phyloP scores from a whole-genome alignment of 1,140 invertebrate species.

The Zophobas atratus region DNA sequence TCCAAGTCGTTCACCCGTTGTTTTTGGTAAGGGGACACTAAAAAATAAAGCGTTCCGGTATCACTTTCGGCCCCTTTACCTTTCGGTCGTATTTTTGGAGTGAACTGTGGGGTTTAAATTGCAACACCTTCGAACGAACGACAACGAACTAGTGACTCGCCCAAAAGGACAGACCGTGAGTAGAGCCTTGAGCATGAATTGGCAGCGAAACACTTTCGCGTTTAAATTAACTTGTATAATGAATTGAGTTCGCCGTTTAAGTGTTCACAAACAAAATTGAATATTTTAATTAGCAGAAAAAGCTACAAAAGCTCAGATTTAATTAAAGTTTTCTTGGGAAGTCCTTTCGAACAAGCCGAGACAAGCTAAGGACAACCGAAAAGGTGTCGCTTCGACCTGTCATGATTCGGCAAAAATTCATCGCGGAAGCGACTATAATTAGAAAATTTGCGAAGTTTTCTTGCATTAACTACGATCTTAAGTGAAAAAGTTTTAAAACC shows the following conservation, averaged over 20 bases:
- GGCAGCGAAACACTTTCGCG: not conserved
- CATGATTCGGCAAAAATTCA: slow-evolving; percentile 21
- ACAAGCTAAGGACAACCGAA: not conserved
- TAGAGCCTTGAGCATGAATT: not conserved
- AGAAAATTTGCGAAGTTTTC: slow-evolving; percentile 8
- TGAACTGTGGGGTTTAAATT: slow-evolving; percentile 27
- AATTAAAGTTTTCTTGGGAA: slow-evolving; percentile 30
- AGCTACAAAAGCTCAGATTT: slow-evolving; percentile 21
- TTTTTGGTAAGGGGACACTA: slow-evolving; percentile 18
- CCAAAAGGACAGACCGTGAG: slow-evolving; percentile 8
- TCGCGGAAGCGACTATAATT: slow-evolving; percentile 12
- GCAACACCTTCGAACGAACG: slow-evolving; percentile 17
- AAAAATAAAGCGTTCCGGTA: slow-evolving; percentile 2
- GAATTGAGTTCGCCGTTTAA: slow-evolving; percentile 32
- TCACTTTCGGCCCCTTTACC: not conserved
- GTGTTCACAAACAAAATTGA: slow-evolving; percentile 31
- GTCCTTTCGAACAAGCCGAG: not conserved
- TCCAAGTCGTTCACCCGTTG: slow-evolving; percentile 48
- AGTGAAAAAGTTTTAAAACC: slow-evolving; percentile 35
- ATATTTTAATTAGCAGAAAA: slow-evolving; percentile 41
- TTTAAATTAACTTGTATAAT: slow-evolving; percentile 43
- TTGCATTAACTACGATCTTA: slow-evolving; percentile 26
- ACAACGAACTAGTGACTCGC: slow-evolving; percentile 1
- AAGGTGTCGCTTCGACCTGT: slow-evolving; percentile 5
- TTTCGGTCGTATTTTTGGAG: slow-evolving; percentile 7